These are phyloP conservation scores for Tapirus indicus DNA, from an alignment of 2,797 vertebrate genomes.

Conservation along the genomic window DNA sequence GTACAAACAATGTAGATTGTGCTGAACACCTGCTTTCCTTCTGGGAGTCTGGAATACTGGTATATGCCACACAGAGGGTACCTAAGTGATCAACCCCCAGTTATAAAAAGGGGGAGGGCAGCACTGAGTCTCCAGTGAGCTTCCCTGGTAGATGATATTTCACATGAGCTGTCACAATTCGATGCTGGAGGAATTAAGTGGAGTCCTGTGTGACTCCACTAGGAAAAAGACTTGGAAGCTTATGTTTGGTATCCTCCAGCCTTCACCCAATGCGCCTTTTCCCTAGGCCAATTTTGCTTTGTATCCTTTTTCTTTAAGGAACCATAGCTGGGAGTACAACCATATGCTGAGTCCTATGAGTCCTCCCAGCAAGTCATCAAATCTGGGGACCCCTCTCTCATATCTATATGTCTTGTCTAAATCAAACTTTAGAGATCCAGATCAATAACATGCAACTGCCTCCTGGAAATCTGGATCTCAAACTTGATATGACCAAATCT, in stretches of 20 bases:
- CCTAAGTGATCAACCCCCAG: background rate
- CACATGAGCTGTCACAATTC: background rate
- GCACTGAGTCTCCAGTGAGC: background rate
- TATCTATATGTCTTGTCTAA: background rate
- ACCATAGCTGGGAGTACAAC: background rate
- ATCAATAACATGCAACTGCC: background rate
- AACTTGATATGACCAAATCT: background rate
- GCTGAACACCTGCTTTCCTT: background rate
- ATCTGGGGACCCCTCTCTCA: background rate
- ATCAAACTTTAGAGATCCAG: background rate
- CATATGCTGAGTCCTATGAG: background rate
- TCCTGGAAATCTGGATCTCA: conserved; percentile 15
- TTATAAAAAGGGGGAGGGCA: background rate
- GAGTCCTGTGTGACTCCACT: background rate
- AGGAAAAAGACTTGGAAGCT: background rate
- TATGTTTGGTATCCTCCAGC: background rate
- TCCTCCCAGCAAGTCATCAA: background rate
- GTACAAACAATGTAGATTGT: background rate
- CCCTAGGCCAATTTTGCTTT: background rate
- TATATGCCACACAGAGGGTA: background rate
- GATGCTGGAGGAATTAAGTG: background rate
- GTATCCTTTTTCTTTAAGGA: background rate
- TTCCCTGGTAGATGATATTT: background rate
- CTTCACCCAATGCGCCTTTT: background rate
- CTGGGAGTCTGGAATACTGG: background rate